Percentiles rank a stretch among this genome's conserved stretches.
Evolutionary conservation across 2,888 invertebrate genomes (phyloP).

Genomic region (Lysandra bellargus): DNA sequence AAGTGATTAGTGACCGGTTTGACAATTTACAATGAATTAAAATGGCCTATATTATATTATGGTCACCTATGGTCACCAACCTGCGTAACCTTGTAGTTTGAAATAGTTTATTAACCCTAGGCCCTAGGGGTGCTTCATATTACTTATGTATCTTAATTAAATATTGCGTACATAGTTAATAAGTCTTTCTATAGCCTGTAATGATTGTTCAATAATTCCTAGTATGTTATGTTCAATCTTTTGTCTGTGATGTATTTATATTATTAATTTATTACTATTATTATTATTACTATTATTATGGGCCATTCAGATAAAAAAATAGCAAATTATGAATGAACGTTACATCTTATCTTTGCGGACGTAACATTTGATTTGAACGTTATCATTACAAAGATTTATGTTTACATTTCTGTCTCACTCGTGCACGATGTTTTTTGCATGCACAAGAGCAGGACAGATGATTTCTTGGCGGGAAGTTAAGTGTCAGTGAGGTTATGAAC

Average conservation of each 20-base stretch:
- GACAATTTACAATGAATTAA: neutral
- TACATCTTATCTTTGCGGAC: constrained; percentile 35
- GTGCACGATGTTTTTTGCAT: neutral
- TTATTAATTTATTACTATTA: neutral
- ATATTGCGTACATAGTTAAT: neutral
- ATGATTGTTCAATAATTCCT: neutral
- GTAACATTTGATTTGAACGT: constrained; percentile 26
- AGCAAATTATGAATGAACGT: constrained; percentile 26
- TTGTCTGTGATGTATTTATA: neutral
- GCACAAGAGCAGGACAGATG: constrained; percentile 34
- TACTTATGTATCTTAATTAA: neutral
- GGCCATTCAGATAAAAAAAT: neutral
- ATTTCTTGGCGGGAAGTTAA: constrained; percentile 37
- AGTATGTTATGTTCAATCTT: neutral
- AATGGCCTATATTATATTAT: neutral
- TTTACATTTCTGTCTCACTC: constrained; percentile 41
- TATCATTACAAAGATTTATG: constrained; percentile 40
- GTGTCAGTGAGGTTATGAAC: constrained; percentile 37
- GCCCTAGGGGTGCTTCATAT: neutral
- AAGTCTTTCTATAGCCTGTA: neutral
- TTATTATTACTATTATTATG: neutral
- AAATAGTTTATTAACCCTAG: neutral
- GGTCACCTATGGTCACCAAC: neutral
- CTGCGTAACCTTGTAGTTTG: neutral
- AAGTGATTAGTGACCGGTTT: constrained; percentile 3